Conservation (phyloP, 2,113 vertebrate species). For the Tichodroma muraria region DNA sequence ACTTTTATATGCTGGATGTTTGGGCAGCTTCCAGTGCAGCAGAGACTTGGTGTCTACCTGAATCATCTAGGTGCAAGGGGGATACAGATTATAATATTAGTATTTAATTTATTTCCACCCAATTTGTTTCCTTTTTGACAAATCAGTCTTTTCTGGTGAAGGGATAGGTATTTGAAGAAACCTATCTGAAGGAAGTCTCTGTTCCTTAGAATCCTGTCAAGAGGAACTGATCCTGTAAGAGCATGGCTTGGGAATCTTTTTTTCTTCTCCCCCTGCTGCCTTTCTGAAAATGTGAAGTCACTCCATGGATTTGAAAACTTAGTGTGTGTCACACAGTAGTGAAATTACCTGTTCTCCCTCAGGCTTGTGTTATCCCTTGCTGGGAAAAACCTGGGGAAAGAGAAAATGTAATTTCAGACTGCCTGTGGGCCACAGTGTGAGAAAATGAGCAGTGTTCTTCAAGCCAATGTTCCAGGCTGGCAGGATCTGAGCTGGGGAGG, state of each 20-base stretch:
- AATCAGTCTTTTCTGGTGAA: not conserved
- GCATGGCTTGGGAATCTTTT: not conserved
- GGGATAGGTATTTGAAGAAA: not conserved
- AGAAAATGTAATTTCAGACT: conserved; percentile 4
- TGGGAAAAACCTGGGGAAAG: conserved; percentile 2
- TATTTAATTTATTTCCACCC: not conserved
- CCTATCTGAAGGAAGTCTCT: not conserved
- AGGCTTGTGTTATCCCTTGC: not conserved
- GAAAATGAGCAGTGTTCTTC: not conserved
- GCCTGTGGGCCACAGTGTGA: not conserved
- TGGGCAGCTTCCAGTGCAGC: not conserved
- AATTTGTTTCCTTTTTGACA: not conserved
- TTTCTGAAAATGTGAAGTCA: not conserved
- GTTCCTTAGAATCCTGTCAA: not conserved
- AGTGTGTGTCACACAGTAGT: not conserved
- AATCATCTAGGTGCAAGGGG: not conserved
- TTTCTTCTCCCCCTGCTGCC: not conserved
- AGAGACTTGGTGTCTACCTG: not conserved
- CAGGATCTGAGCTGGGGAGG: not conserved
- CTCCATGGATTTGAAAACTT: not conserved
- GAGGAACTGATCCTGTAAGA: not conserved
- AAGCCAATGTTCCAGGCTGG: not conserved
- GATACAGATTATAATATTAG: not conserved
- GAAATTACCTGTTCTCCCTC: conserved; percentile 30
- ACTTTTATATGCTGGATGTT: not conserved